phyloP scores from a whole-genome alignment of 2,888 invertebrate species.

The Helobdella robusta region DNA sequence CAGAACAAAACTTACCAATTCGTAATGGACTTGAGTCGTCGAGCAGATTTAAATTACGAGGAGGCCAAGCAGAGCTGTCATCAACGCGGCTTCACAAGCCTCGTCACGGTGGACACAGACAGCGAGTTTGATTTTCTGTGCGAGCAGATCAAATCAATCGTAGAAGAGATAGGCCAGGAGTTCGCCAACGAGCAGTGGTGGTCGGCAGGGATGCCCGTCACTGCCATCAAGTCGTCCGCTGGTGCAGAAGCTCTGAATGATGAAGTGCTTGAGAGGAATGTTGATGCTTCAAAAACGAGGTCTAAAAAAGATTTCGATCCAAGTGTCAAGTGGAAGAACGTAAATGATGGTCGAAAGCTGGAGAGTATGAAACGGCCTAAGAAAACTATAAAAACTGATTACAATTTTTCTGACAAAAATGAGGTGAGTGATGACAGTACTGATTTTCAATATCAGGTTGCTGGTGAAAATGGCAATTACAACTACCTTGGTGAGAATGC shows the following conservation, averaged over 20 bases:
- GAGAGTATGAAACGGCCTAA: no score
- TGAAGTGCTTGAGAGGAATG: background rate
- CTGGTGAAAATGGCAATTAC: no score
- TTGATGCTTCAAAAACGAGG: background rate
- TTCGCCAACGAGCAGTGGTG: slow-evolving; percentile 31
- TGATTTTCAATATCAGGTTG: no score
- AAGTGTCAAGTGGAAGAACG: background rate
- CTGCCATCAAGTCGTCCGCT: background rate
- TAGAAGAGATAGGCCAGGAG: slow-evolving; percentile 25
- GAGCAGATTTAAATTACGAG: slow-evolving; percentile 20
- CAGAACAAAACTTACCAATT: slow-evolving; percentile 23
- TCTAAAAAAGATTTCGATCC: no score
- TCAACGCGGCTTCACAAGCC: slow-evolving; percentile 4
- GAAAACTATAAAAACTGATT: no score
- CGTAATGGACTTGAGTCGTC: slow-evolving; percentile 25
- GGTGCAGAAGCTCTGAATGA: background rate
- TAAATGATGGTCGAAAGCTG: no score
- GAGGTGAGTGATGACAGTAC: no score
- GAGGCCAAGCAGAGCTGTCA: slow-evolving; percentile 25
- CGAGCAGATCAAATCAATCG: slow-evolving; percentile 23
- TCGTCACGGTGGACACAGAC: slow-evolving; percentile 26
- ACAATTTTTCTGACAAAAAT: no score
- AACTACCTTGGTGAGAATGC: no score
- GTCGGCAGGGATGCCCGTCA: slow-evolving; percentile 26
- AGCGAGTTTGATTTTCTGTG: slow-evolving; percentile 27